Base-by-base conservation (phyloP, 2,888 invertebrate genomes). In the Clusia tigrina region DNA sequence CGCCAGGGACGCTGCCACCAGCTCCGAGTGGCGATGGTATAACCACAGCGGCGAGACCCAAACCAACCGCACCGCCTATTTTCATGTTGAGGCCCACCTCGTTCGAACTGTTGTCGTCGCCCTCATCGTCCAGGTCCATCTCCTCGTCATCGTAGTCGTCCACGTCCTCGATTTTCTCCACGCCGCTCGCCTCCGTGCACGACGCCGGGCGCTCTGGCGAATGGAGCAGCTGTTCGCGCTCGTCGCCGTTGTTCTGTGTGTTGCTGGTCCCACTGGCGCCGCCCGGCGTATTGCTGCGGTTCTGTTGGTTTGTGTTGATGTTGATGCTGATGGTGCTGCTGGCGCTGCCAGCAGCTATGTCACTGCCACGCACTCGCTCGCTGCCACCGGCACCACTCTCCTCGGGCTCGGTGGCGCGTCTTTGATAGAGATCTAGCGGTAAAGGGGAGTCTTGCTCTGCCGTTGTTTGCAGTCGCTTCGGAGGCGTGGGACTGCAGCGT, bases 11-110 rank as follows among this genome's bases (percentile, higher is more conserved):
- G 58, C 66, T 22, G 24, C 59, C 32, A 57, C 69, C 55, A 55
- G 68, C 52, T 51, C 70, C 53, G 48, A 69, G 69, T 59, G 73
- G 75, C 55, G 74, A 75, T 63, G 77, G 74, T 66, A 74, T 74
- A 26, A 83, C 84, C 84, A 78, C 67, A 78, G 82, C 74, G 77
- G 81, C 70, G 69, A 73, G 67, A 67, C 76, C 71, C 48, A 74
- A 70, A 69, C 79, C 71, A 67, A 67, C 72, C 85, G 68, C 51
- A 67, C 65, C 18, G 68, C 65, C 86, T 74, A 89, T 86, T 56
- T 87, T 88, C 88, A 89, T 88, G 75, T 89, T 88, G 77, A 89
- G 82, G 84, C 88, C 88, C 78, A 88, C 84, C 74, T 88, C 89
- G 78, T 85, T 86, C 69, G 88, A 88, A 69, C 87, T 86, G 56